Evolutionary conservation across 2,113 vertebrate genomes (phyloP), one percentile per base, ranked within the genome.

Genomic region (Pionites leucogaster): DNA sequence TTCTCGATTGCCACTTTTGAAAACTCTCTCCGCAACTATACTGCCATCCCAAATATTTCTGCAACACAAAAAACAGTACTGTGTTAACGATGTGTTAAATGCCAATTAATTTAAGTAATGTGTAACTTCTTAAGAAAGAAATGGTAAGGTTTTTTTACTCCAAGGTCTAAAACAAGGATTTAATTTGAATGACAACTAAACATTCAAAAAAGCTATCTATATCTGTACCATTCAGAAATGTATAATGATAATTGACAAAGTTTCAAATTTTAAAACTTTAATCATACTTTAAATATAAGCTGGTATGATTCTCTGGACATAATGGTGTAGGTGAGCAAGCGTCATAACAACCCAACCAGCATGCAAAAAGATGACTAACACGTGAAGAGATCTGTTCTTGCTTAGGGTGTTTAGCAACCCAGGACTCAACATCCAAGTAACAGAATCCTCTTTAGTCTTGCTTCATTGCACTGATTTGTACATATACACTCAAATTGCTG

Each of bases 41-140:
- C 99, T 99, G 60, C 99, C 99, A 92, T 99, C 99, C 99, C 99
- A 99, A 95, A 99, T 99, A 96, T 99, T 99, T 95, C 99, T 99
- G 98, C 29, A 97, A 97, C 39, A 96, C 22, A 79, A 82, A 71
- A 82, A 67, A 81, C 1, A 90, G 63, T 70, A 86, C 65, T 24
- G 16, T 68, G 62, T 97, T 93, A 95, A 91, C 88, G 82, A 57
- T 23, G 14, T 68, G 62, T 97, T 93, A 95, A 91, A 94, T 50
- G 23, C 15, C 46, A 47, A 67, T 5, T 71, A 65, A 92, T 60
- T 57, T 33, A 89, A 77, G 11, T 47, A 88, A 41, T 1, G 4
- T 39, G 35, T 11, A 69, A 78, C 29, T 86, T 82, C 17, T 33
- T 68, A 17, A 47, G 42, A 88, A 71, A 85, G 3, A 82, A 88